Conservation (phyloP, 2,113 vertebrate genomes). For the Coptodon rendalli region DNA sequence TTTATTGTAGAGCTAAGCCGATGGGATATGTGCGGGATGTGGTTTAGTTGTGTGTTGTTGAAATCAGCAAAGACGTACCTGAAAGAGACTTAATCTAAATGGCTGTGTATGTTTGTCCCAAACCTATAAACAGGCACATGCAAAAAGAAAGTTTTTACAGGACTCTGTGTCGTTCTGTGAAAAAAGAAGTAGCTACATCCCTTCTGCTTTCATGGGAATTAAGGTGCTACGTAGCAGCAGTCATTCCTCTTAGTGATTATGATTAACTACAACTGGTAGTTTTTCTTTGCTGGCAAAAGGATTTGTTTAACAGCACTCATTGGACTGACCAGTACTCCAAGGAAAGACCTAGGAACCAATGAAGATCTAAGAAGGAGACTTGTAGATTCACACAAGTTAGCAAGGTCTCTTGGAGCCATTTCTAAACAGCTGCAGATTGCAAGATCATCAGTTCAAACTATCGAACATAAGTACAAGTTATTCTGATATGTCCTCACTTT, state of each 20-base stretch:
- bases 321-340: background rate
- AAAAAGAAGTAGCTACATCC: background rate
- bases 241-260: background rate
- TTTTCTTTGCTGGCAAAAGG: background rate
- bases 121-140: background rate
- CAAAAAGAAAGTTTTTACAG: background rate
- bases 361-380: background rate
- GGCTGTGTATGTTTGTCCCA: background rate
- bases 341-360: background rate
- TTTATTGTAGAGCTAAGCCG: background rate
- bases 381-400: background rate
- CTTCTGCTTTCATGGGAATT: background rate
- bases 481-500: background rate
- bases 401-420: background rate
- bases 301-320: background rate
- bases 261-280: background rate
- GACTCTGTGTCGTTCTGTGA: background rate
- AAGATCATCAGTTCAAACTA: background rate
- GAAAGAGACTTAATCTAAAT: background rate
- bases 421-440: background rate
- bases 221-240: too few species aligned
- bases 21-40: background rate
- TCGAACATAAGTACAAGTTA: background rate
- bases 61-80: background rate
- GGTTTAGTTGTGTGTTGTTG: background rate